Evolutionary conservation across 2,888 invertebrate genomes (phyloP).

Genomic region (Erebia ligea): DNA sequence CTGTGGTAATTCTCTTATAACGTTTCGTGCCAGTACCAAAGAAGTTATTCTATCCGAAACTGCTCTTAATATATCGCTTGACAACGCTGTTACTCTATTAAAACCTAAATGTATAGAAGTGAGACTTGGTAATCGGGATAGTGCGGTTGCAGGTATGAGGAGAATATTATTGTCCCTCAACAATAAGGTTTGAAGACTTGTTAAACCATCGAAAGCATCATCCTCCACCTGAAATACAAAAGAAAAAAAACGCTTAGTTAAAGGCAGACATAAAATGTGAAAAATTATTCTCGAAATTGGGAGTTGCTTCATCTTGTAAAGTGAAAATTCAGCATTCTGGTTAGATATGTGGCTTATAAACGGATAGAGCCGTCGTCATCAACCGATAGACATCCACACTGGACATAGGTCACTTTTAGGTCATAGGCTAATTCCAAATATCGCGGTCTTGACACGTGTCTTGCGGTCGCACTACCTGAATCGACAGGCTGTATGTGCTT

Average conservation of each 20-base stretch:
- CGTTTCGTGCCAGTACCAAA: conserved; percentile 91
- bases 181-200: conserved; percentile 88
- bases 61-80: conserved; percentile 89
- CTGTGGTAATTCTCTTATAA: conserved; percentile 92
- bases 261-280: neutral
- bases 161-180: conserved; percentile 95
- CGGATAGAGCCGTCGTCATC: too few relatives aligned
- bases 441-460: too few relatives aligned
- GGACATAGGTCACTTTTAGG: too few relatives aligned
- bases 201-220: conserved; percentile 92
- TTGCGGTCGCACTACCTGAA: too few relatives aligned
- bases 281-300: neutral
- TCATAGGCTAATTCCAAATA: too few relatives aligned
- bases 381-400: too few relatives aligned
- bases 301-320: too few relatives aligned
- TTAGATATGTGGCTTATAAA: too few relatives aligned
- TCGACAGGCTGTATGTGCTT: too few relatives aligned
- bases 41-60: conserved; percentile 88
- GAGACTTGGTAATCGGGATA: conserved; percentile 90
- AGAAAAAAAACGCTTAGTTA: conserved; percentile 9
- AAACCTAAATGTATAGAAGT: conserved; percentile 90
- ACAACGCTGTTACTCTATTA: conserved; percentile 93
- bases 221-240: conserved; percentile 89
- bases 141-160: conserved; percentile 91
- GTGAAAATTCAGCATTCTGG: too few relatives aligned